These are phyloP conservation scores for Iphiclides podalirius DNA, from an alignment of 2,888 invertebrate species.

Conservation along the genomic window DNA sequence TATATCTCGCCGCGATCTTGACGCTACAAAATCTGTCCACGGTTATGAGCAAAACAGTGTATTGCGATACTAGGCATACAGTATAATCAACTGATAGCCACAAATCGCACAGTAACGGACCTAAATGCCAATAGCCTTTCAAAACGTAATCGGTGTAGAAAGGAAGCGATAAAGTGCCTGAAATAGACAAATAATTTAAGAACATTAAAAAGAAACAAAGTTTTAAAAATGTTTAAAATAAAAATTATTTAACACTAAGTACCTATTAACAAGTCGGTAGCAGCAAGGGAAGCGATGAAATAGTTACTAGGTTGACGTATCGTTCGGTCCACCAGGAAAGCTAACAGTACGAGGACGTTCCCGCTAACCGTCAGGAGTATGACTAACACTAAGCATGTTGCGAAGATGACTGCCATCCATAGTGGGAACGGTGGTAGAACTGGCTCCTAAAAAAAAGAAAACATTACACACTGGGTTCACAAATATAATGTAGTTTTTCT, in stretches of 20 bases:
- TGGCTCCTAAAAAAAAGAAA: constrained; percentile 55
- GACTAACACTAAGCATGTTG: constrained; percentile 91
- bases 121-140: constrained; percentile 98
- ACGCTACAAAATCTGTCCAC: constrained; percentile 99
- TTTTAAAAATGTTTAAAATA: constrained; percentile 27
- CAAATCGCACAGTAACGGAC: constrained; percentile 96
- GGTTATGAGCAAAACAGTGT: constrained; percentile 98
- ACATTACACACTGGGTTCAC: too few relatives aligned
- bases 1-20: constrained; percentile 97
- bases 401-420: constrained; percentile 94
- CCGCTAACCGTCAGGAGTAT: constrained; percentile 96
- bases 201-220: too few relatives aligned
- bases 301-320: constrained; percentile 99
- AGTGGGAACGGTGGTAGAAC: constrained; percentile 91
- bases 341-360: constrained; percentile 95
- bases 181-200: constrained; percentile 46
- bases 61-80: constrained; percentile 98
- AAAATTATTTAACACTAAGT: constrained; percentile 37
- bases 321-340: constrained; percentile 95
- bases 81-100: constrained; percentile 99
- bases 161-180: constrained; percentile 98
- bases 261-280: constrained; percentile 98
- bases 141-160: constrained; percentile 99
- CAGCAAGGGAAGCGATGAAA: constrained; percentile 98
- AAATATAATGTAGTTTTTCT: too few relatives aligned